Base-by-base conservation (phyloP, 2,797 vertebrate species). In the Spea hammondii region DNA sequence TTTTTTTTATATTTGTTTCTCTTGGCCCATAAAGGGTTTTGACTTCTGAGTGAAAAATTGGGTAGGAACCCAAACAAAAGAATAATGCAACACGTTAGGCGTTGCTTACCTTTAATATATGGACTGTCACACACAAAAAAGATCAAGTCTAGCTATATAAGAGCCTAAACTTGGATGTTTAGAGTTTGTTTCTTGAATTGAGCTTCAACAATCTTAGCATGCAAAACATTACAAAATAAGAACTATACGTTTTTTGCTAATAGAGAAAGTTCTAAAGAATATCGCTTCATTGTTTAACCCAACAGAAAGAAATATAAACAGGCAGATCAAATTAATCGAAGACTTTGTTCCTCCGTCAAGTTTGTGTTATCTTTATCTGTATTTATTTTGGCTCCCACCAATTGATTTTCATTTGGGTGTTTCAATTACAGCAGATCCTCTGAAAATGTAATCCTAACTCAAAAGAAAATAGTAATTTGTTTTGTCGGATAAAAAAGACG, bases 371-470 rank as follows among this genome's bases (percentile, higher is more conserved):
- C 76, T 82, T 68, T 46, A 47, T 71, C 70, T 79, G 49, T 70
- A 74, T 85, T 82, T 74, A 67, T 82, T 76, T 57, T 80, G 74
- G 17, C 50, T 74, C 47, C 75, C 44, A 74, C 60, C 57, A 83
- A 79, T 68, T 11, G 12, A 84, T 65, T 13, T 83, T 85, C 8
- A 2, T 80, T 76, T 70, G 70, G 84, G 70, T 65, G 47, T 77
- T 77, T 65, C 79, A 86, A 67, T 57, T 83, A 64, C 74, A 64
- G 74, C 75, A 83, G 84, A 85, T 79, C 74, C 82, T 8, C 65
- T 83, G 84, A 77, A 69, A 77, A 82, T 55, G 70, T 77, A 73
- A 82, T 82, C 75, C 75, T 64, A 82, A 74, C 74, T 55, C 54
- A 54, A 81, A 32, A 77, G 70, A 77, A 77, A 77, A 76, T 71